A percentile compares a stretch with the other conserved stretches of the same genome.
phyloP scores from a whole-genome alignment of 2,888 invertebrate genomes.

The Xestia rhomboidea region DNA sequence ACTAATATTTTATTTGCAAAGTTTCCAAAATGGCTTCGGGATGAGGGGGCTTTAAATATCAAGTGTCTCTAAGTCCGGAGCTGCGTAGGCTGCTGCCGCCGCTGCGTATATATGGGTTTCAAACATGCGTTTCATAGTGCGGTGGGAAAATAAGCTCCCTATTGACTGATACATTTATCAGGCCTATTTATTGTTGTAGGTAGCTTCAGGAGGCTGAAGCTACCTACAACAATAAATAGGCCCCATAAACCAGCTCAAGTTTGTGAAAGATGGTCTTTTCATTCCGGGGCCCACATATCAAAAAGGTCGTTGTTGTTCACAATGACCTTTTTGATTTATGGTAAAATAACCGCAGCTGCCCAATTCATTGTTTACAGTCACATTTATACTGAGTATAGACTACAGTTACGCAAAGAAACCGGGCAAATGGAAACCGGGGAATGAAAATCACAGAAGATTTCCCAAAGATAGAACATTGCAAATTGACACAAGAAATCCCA shows the following conservation, averaged over 20 bases:
- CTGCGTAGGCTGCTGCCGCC: too few relatives aligned
- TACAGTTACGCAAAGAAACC: conserved; percentile 3
- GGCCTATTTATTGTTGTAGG: too few relatives aligned
- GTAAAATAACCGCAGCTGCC: background rate
- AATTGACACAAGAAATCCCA: background rate
- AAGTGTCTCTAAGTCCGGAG: too few relatives aligned
- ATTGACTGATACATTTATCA: too few relatives aligned
- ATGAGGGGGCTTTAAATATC: too few relatives aligned
- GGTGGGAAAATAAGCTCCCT: background rate
- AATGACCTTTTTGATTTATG: background rate
- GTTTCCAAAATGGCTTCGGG: too few relatives aligned
- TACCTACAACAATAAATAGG: background rate
- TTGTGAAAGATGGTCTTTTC: background rate
- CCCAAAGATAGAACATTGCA: background rate
- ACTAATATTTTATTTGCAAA: too few relatives aligned
- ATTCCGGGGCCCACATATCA: background rate
- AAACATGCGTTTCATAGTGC: background rate
- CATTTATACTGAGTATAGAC: conserved; percentile 1
- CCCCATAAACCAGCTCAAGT: background rate
- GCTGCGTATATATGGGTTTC: background rate
- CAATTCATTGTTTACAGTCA: conserved; percentile 31
- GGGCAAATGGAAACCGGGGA: conserved; percentile 37
- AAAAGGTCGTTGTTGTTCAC: too few relatives aligned
- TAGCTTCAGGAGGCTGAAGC: too few relatives aligned
- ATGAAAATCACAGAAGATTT: conserved; percentile 15